Conservation (phyloP, 2,113 vertebrate genomes). For the Gambusia affinis region DNA sequence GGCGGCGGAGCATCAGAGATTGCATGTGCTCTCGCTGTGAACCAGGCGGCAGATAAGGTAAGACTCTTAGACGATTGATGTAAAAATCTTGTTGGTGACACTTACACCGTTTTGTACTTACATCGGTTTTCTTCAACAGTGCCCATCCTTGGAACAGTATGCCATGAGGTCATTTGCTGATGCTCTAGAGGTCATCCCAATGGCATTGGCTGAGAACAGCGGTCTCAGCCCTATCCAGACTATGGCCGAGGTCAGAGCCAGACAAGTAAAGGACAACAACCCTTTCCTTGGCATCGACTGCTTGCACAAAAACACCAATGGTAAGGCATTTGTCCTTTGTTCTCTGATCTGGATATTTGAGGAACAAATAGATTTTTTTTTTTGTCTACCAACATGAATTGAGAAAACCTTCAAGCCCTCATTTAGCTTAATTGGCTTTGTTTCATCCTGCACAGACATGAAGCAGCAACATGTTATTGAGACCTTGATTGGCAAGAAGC, state of each 20-base stretch:
- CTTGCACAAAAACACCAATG: slow-evolving; percentile 90
- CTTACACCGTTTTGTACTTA: not conserved
- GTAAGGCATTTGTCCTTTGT: slow-evolving; percentile 72
- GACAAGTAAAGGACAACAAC: slow-evolving; percentile 91
- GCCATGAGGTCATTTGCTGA: slow-evolving; percentile 98
- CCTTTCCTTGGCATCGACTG: slow-evolving; percentile 94
- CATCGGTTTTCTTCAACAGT: slow-evolving; percentile 75
- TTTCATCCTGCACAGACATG: slow-evolving; percentile 86
- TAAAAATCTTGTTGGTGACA: not conserved
- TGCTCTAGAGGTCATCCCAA: slow-evolving; percentile 94
- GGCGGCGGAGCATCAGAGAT: slow-evolving; percentile 96
- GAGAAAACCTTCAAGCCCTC: not conserved
- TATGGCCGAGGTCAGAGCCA: slow-evolving; percentile 92
- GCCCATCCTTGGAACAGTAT: slow-evolving; percentile 96
- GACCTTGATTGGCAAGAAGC: slow-evolving; percentile 97
- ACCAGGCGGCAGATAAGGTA: slow-evolving; percentile 94
- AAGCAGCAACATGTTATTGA: slow-evolving; percentile 96
- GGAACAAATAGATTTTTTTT: no score
- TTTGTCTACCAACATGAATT: no score
- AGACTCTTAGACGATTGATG: not conserved
- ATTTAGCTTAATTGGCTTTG: not conserved
- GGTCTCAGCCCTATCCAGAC: slow-evolving; percentile 96
- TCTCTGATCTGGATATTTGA: not conserved
- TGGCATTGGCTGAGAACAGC: slow-evolving; percentile 94
- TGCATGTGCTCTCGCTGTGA: slow-evolving; percentile 92